Base-by-base conservation (phyloP, 2,113 vertebrate species). In the Nyctereutes procyonoides region DNA sequence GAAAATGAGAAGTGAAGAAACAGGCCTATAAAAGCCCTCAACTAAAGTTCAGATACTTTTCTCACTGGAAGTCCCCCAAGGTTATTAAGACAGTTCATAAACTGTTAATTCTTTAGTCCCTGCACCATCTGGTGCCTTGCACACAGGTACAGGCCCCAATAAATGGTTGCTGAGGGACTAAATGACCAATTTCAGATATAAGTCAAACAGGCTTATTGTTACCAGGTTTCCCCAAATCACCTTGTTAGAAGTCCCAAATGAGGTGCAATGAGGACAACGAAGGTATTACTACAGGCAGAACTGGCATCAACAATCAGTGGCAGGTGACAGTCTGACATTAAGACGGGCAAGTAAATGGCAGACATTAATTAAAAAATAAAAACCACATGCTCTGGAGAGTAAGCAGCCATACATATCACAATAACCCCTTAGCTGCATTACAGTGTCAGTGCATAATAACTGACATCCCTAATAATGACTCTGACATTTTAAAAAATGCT, bases 401-500 rank as follows among this genome's bases (percentile, higher is more conserved):
- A 96, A 96, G 83, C 60, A 86, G 82, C 67, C 84, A 88, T 56
- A 24, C 13, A 76, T 38, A 93, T 30, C 86, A 86, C 74, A 95
- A 76, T 79, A 96, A 95, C 73, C 88, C 79, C 77, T 89, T 92
- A 76, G 73, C 62, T 93, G 56, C 83, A 92, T 96, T 87, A 95
- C 35, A 53, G 35, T 80, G 92, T 98, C 95, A 83, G 69, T 67
- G 65, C 81, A 95, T 89, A 93, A 98, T 87, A 94, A 97, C 1
- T 93, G 83, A 93, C 93, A 97, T 90, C 93, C 73, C 69, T 93
- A 97, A 93, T 97, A 96, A 98, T 90, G 95, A 93, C 93, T 95
- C 65, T 97, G 97, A 97, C 98, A 98, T 98, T 98, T 98, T 53
- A n/a, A 83, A 73, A 97, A 97, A 97, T 97, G 96, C 90, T 96